A percentile compares a stretch with the other conserved stretches of the same genome.
Evolutionary conservation across 2,113 vertebrate genomes (phyloP).

Genomic region (Leptocoma aspasia): DNA sequence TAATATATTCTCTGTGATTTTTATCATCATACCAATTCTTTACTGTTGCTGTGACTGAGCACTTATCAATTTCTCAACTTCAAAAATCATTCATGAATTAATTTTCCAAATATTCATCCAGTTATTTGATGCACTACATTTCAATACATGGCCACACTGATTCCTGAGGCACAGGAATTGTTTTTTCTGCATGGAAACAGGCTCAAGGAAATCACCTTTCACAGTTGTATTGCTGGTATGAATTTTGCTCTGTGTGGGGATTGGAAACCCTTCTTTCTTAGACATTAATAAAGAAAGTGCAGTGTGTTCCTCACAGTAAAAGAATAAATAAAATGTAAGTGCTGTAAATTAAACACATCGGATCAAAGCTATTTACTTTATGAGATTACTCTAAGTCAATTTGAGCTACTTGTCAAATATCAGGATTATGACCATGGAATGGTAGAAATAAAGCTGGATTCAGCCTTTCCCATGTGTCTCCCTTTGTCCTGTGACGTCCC

Average conservation of each 20-base stretch:
- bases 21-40: background rate
- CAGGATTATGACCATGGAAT: background rate
- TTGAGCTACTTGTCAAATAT: background rate
- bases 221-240: background rate
- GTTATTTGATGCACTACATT: background rate
- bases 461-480: background rate
- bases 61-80: background rate
- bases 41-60: background rate
- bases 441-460: background rate
- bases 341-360: background rate
- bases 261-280: background rate
- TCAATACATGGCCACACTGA: fast-evolving
- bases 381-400: background rate
- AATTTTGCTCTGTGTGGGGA: background rate
- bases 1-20: background rate
- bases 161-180: background rate
- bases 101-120: background rate
- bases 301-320: background rate
- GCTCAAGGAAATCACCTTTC: background rate
- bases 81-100: background rate
- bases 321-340: background rate
- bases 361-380: constrained; percentile 1
- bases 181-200: background rate
- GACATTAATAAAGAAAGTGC: background rate
- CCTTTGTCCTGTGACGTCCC: fast-evolving